Evolutionary conservation across 2,888 invertebrate genomes (phyloP).

Genomic region (Synergus laeviventris): DNA sequence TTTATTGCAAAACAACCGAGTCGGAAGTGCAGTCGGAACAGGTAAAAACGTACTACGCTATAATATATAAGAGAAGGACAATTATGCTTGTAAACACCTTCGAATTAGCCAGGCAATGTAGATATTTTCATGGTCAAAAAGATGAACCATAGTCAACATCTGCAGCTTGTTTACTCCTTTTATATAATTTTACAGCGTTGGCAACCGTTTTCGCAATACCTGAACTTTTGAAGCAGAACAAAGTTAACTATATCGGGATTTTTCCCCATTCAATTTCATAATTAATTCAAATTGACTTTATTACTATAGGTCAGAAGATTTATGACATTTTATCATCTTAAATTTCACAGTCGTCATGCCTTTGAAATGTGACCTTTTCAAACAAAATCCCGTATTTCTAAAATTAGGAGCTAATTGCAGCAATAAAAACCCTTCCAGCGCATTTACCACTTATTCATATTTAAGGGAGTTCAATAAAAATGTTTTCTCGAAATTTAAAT

Average conservation of each 20-base stretch:
- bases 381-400: neutral
- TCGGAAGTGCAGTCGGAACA: conserved; percentile 58
- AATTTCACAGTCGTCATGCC: neutral
- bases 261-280: neutral
- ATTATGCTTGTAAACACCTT: conserved; percentile 61
- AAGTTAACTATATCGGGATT: no score
- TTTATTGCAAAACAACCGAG: conserved; percentile 70
- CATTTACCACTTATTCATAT: neutral
- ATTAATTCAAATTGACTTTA: conserved; percentile 13
- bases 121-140: neutral
- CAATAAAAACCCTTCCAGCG: neutral
- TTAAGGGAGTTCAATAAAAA: neutral
- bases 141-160: neutral
- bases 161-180: neutral
- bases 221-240: no score
- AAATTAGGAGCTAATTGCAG: neutral
- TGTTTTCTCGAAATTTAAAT: no score
- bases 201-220: neutral
- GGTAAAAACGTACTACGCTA: conserved; percentile 54
- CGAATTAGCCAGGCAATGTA: conserved; percentile 58
- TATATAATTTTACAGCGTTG: no score
- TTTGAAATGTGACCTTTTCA: neutral
- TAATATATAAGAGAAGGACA: conserved; percentile 61
- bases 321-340: neutral
- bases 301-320: neutral